Base-by-base conservation (phyloP, 2,888 invertebrate genomes). In the Zygaena filipendulae region DNA sequence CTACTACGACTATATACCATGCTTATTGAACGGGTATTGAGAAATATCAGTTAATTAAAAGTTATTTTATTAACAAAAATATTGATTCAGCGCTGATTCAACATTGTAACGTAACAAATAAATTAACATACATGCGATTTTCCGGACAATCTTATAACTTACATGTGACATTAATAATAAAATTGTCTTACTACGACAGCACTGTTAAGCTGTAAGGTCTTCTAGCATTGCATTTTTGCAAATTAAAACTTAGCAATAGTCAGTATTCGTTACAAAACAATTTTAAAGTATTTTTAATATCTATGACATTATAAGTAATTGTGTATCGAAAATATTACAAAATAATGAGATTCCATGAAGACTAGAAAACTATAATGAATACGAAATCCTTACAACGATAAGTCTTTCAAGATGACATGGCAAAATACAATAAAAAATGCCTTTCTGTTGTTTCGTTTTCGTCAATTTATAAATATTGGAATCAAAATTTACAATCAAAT, bases 321-420 rank as follows among this genome's bases (percentile, higher is more conserved):
- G 49, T 53, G 56, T 51, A 58, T 57, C 52, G 67, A 70, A 64
- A 64, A 55, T 58, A 55, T 52, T 59, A 66, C 53, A 60, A 61
- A 66, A 64, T 68, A 69, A 77, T 79, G 77, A 75, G 67, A 74
- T 69, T 69, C 57, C 62, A 74, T 77, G 77, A 77, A 68, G 62
- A 69, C 79, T 79, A 79, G 74, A 75, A 62, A 59, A 72, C 77
- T 79, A 79, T 58, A 7, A 77, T 79, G 79, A 74, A 72, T 66
- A 70, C 72, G 77, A 77, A 75, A 75, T 72, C 62, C 75, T 79
- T 74, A 77, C 63, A 70, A 62, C 63, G 59, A 75, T 75, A 75
- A 79, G 77, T 77, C 75, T 79, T 79, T 72, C 74, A 74, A 63
- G 71, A 63, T 77, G 70, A 58, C 66, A 63, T 60, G 67, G 68